Evolutionary conservation across 2,888 invertebrate species (phyloP), one percentile per base, ranked within the genome.

Genomic region (Cremastinae sp.): DNA sequence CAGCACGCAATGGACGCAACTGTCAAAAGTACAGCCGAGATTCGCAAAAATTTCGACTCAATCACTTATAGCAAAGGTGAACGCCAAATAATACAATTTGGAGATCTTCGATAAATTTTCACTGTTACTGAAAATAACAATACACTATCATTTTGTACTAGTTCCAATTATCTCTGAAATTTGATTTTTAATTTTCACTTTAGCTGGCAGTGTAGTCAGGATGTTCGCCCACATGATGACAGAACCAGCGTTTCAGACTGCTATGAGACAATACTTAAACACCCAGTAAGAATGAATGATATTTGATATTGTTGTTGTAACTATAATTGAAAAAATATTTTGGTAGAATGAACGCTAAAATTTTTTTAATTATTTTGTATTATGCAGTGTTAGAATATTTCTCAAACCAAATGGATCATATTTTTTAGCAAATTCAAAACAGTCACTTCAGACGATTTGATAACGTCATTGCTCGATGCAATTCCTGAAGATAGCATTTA

Each of bases 11-110:
- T 93, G 90, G 92, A 92, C 0, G 85, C 90, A 39, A 81, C 86
- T 0, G 92, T 92, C 0, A 87, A 83, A 56, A 90, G 90, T 0
- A 91, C 92, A 0, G 86, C 89, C 0, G 90, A 93, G 79, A 91
- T 93, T 69, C 80, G 89, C 0, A 87, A 88, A 0, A 91, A 92
- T 9, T 93, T 94, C 84, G 93, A 93, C 80, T 90, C 90, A 12
- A 91, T 93, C 1, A 91, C 92, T 53, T 93, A 93, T 79, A 90
- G 91, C 73, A 94, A 94, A 90, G 93, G 93, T 93, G 88, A 68
- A 59, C 22, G 8, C 14, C 16, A 5, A 7, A 2, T n/a, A 35
- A 0, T 9, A 8, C 18, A 1, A 1, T 7, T 14, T 8, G 9
- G 0, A 68, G 43, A 39, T 5, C 49, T 12, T 9, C n/a, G n/a